Evolutionary conservation across 2,888 invertebrate genomes (phyloP).

Genomic region (Diaperis boleti): DNA sequence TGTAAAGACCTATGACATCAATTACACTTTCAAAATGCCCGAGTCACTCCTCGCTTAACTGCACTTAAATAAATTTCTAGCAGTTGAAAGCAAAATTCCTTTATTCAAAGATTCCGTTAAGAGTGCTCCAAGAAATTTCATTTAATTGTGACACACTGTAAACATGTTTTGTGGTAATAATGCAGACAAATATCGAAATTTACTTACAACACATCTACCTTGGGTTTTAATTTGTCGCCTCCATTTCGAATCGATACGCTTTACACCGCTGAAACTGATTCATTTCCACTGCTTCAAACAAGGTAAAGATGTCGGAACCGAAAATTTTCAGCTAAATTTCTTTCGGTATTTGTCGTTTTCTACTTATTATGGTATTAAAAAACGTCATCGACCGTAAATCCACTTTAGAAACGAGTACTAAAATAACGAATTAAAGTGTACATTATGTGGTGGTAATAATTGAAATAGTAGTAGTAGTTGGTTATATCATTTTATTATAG

Average conservation of each 20-base stretch:
- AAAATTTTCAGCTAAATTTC: constrained; percentile 9
- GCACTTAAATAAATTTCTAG: constrained; percentile 29
- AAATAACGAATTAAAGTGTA: too few species aligned
- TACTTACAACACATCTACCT: constrained; percentile 16
- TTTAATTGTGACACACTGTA: constrained; percentile 15
- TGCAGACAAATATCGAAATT: constrained; percentile 20
- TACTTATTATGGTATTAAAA: too few species aligned
- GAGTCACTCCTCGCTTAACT: constrained; percentile 21
- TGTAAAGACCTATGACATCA: constrained; percentile 31
- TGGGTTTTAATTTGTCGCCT: constrained; percentile 16
- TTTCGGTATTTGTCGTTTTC: not conserved
- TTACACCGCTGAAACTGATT: constrained; percentile 16
- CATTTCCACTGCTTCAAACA: constrained; percentile 19
- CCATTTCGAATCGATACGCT: constrained; percentile 12
- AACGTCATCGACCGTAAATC: too few species aligned
- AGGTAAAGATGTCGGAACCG: constrained; percentile 3
- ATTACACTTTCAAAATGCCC: constrained; percentile 35
- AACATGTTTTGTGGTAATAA: constrained; percentile 13
- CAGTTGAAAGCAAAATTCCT: constrained; percentile 13
- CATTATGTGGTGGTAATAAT: too few species aligned
- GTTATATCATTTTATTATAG: too few species aligned
- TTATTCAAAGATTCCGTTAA: constrained; percentile 14
- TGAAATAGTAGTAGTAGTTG: too few species aligned
- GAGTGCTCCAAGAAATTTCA: constrained; percentile 13
- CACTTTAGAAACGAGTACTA: too few species aligned